Evolutionary conservation across 2,797 vertebrate species (phyloP).

Genomic region (Myotis pilosus): DNA sequence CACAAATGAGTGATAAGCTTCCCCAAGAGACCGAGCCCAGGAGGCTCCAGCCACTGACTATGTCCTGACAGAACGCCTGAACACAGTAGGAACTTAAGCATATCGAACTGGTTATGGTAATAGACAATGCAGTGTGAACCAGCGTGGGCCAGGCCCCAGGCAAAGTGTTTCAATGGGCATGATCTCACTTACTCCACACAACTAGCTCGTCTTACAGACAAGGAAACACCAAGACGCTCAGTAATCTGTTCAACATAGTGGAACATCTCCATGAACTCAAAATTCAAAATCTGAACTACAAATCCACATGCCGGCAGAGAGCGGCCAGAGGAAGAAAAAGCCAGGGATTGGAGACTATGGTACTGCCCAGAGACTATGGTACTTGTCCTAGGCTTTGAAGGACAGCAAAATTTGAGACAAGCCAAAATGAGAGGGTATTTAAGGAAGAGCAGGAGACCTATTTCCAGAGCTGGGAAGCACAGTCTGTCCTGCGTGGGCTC

Average conservation of each 20-base stretch:
- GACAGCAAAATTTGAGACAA: neutral
- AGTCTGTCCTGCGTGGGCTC: neutral
- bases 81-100: neutral
- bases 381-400: neutral
- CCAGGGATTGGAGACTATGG: neutral
- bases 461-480: neutral
- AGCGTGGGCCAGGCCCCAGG: neutral
- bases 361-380: neutral
- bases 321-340: neutral
- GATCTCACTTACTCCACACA: neutral
- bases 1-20: neutral
- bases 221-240: neutral
- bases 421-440: neutral
- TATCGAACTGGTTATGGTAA: neutral
- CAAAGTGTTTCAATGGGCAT: neutral
- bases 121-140: neutral
- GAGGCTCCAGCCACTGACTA: rapidly evolving
- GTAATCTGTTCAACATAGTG: neutral
- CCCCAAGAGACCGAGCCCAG: neutral
- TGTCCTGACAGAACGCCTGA: neutral
- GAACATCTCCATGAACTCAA: neutral
- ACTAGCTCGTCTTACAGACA: neutral
- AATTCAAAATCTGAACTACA: neutral
- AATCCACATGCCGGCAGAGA: neutral
- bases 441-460: neutral